Conservation (phyloP, 2,888 invertebrate genomes). For the Drosophila putrida region DNA sequence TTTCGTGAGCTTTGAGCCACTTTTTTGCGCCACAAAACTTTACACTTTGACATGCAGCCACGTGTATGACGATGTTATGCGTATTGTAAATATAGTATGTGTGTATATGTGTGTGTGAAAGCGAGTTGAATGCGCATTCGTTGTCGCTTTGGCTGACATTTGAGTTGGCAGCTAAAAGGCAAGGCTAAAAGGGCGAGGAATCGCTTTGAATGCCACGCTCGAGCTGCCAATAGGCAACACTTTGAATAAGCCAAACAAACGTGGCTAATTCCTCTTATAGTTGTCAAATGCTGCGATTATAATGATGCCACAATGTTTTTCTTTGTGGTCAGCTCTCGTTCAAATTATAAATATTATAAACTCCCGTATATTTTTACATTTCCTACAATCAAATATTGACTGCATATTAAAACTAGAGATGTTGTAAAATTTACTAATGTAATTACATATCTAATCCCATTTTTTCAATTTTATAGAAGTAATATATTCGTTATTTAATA, state of each 20-base stretch:
- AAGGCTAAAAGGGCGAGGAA: background rate
- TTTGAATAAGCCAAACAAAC: slow-evolving; percentile 46
- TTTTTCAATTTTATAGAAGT: too few species aligned
- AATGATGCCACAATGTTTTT: slow-evolving; percentile 4
- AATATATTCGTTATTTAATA: too few species aligned
- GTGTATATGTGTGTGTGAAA: slow-evolving; percentile 22
- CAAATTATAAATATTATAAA: too few species aligned
- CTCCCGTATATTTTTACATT: too few species aligned
- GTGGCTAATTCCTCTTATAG: slow-evolving; percentile 50
- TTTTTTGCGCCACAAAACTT: slow-evolving; percentile 71
- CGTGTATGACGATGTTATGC: slow-evolving; percentile 54
- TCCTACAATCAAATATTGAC: too few species aligned
- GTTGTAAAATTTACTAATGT: too few species aligned
- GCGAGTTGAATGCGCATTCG: slow-evolving; percentile 47
- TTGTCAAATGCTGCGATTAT: slow-evolving; percentile 41
- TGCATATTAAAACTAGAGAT: too few species aligned
- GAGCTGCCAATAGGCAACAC: slow-evolving; percentile 33
- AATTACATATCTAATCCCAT: too few species aligned
- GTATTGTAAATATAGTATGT: background rate
- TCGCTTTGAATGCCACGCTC: slow-evolving; percentile 35
- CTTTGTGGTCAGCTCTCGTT: background rate
- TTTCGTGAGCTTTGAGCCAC: slow-evolving; percentile 55
- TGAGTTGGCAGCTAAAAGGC: slow-evolving; percentile 12
- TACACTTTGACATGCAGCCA: slow-evolving; percentile 79
- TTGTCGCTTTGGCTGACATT: slow-evolving; percentile 54